phyloP scores from a whole-genome alignment of 1,140 invertebrate species.

The Hirudo medicinalis region DNA sequence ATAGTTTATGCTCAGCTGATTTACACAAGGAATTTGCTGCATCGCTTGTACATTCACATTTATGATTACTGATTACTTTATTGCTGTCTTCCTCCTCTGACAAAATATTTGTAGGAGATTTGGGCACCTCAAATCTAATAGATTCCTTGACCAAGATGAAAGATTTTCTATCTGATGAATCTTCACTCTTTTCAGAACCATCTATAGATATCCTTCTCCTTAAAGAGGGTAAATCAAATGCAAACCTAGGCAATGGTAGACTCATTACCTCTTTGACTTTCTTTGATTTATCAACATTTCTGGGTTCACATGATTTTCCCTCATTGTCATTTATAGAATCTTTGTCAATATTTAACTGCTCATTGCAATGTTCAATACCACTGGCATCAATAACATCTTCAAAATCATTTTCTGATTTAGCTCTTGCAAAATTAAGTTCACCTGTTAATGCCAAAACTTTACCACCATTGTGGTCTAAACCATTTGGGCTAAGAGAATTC shows the following conservation, averaged over 20 bases:
- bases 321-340: background rate
- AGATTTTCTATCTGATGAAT: background rate
- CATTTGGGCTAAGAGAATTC: too few species aligned
- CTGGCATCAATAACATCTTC: too few species aligned
- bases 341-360: too few species aligned
- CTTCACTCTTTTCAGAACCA: background rate
- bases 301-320: background rate
- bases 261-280: constrained; percentile 16
- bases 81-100: background rate
- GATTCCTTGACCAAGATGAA: background rate
- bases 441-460: too few species aligned
- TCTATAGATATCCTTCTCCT: too few species aligned
- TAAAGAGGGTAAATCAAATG: constrained; percentile 6
- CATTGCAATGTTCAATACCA: too few species aligned
- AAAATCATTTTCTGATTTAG: too few species aligned
- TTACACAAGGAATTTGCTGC: background rate
- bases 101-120: background rate
- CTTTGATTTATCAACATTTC: background rate
- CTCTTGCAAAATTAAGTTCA: too few species aligned
- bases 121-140: background rate
- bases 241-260: constrained; percentile 22
- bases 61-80: background rate
- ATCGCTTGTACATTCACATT: background rate
- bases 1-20: background rate
- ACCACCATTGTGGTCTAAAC: too few species aligned